Conservation (phyloP, 2,888 invertebrate species). For the Phortica okadai region DNA sequence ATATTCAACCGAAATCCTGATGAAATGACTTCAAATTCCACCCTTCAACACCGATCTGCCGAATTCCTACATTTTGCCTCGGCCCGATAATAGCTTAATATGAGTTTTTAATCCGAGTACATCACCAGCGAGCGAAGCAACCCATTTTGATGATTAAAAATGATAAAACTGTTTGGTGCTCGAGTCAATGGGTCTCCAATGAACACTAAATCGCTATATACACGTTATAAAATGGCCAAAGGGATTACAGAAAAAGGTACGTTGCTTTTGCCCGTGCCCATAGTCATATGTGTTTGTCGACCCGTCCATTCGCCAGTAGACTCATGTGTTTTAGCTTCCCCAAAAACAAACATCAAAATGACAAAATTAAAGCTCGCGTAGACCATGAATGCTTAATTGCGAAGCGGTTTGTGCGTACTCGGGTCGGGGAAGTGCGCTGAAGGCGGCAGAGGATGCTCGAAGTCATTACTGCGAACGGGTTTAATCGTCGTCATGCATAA, state of each 20-base stretch:
- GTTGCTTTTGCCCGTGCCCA: constrained; percentile 9
- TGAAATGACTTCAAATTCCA: constrained; percentile 9
- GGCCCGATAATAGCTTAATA: constrained; percentile 73
- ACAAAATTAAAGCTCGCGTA: constrained; percentile 67
- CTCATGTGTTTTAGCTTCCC: constrained; percentile 34
- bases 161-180: constrained; percentile 75
- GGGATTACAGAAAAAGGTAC: constrained; percentile 61
- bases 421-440: neutral
- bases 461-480: constrained; percentile 43
- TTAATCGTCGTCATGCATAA: constrained; percentile 50
- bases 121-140: constrained; percentile 50
- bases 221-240: constrained; percentile 76
- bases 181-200: constrained; percentile 71
- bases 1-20: neutral
- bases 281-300: neutral
- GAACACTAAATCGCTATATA: constrained; percentile 76
- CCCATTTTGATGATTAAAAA: constrained; percentile 74
- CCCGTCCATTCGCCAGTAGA: constrained; percentile 17
- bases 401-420: constrained; percentile 42
- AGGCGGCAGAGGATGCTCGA: neutral
- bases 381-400: constrained; percentile 71
- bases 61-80: constrained; percentile 34
- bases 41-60: neutral
- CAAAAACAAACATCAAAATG: constrained; percentile 63
- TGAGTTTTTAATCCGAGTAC: constrained; percentile 71